Evolutionary conservation across 2,888 invertebrate species (phyloP).

Genomic region (Caenorhabditis drosophilae): DNA sequence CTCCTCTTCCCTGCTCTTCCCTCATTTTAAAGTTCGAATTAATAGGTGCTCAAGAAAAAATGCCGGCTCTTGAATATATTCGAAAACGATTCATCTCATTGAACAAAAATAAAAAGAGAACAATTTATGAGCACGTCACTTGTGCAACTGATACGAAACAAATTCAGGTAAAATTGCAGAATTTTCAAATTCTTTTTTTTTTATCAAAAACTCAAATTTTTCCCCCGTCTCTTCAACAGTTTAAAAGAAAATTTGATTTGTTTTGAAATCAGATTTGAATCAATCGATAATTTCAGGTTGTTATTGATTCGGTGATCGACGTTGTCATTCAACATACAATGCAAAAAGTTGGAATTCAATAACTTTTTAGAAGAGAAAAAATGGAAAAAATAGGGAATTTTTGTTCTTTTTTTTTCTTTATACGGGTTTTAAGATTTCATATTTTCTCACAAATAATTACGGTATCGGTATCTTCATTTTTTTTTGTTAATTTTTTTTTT

Average conservation of each 20-base stretch:
- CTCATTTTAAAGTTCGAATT: not conserved
- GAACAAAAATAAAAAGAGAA: constrained; percentile 50
- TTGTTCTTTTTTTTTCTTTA: not conserved
- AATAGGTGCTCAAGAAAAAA: constrained; percentile 44
- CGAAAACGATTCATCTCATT: constrained; percentile 43
- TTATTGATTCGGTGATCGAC: constrained; percentile 55
- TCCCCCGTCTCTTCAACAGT: no score
- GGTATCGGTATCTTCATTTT: no score
- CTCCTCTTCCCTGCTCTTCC: no score
- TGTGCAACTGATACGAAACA: constrained; percentile 56
- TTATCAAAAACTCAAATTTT: no score
- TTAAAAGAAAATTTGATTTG: no score
- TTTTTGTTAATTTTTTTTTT: no score
- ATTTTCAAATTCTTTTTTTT: not conserved
- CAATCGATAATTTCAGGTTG: constrained; percentile 38
- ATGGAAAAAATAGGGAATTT: no score
- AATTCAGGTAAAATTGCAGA: constrained; percentile 49
- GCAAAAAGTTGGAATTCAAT: constrained; percentile 58
- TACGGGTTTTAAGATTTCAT: no score
- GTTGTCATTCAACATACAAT: constrained; percentile 58
- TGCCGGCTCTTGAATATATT: constrained; percentile 46
- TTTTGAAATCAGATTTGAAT: not conserved
- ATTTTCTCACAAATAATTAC: no score
- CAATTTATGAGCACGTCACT: constrained; percentile 51
- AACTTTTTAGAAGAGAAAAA: no score